A percentile compares a stretch with the other conserved stretches of the same genome.
phyloP scores from a whole-genome alignment of 2,888 invertebrate genomes.

The Ecdyonurus torrentis region DNA sequence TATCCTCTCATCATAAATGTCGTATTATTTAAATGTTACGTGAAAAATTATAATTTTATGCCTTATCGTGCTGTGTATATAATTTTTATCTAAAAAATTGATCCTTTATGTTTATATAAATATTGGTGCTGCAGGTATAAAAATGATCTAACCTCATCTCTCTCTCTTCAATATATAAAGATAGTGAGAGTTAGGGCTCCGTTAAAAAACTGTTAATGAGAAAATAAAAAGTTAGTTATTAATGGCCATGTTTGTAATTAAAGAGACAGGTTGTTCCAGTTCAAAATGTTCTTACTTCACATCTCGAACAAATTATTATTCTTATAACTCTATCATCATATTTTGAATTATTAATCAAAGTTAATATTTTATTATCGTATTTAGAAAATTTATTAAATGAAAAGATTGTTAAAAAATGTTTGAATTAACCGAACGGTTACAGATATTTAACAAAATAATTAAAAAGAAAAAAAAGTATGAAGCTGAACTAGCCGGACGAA shows the following conservation, averaged over 20 bases:
- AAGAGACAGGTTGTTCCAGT: not conserved
- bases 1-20: not conserved
- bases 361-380: too few species aligned
- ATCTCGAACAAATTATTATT: too few species aligned
- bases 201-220: not conserved
- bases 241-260: not conserved
- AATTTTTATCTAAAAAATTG: too few species aligned
- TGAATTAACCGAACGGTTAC: constrained; percentile 10
- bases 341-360: too few species aligned
- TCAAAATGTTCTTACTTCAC: too few species aligned
- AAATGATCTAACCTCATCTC: too few species aligned
- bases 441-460: too few species aligned
- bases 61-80: too few species aligned
- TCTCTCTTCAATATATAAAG: too few species aligned
- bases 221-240: not conserved
- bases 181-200: not conserved
- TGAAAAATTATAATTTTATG: not conserved
- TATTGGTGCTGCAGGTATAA: too few species aligned
- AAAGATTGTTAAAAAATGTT: constrained; percentile 8
- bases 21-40: not conserved
- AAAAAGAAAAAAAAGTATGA: constrained; percentile 10
- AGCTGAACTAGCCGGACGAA: constrained; percentile 11
- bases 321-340: too few species aligned
- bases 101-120: too few species aligned
- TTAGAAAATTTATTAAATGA: constrained; percentile 12